These are phyloP conservation scores for Melinopterus prodromus DNA, from an alignment of 2,888 invertebrate species.

Conservation along the genomic window DNA sequence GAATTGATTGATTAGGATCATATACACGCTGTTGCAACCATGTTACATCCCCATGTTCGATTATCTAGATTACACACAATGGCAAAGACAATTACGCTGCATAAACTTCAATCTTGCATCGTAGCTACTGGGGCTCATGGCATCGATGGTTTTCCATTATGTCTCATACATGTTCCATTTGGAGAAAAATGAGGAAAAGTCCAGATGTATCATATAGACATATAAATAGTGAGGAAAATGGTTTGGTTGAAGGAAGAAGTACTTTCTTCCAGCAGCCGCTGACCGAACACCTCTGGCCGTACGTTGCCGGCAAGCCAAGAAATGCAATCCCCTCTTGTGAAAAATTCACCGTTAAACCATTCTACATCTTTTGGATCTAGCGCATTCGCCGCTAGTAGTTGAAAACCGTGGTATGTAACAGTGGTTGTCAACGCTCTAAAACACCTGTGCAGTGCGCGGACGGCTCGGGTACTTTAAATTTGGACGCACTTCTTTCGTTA, in stretches of 20 bases:
- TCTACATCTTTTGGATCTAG: neutral
- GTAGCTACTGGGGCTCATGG: no score
- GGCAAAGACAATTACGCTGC: neutral
- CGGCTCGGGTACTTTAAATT: neutral
- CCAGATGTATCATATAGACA: neutral
- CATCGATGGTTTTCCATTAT: no score
- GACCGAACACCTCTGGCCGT: neutral
- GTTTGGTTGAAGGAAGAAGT: neutral
- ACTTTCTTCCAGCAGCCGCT: neutral
- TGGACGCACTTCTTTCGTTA: neutral
- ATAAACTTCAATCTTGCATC: neutral
- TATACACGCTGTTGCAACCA: neutral
- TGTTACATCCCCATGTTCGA: neutral
- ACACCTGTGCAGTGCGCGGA: neutral
- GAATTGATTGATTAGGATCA: neutral
- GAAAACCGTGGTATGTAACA: neutral
- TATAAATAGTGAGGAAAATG: neutral
- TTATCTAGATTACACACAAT: neutral
- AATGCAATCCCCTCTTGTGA: neutral
- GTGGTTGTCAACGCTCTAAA: neutral
- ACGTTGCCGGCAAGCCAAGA: neutral
- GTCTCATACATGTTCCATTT: no score
- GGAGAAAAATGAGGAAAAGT: neutral
- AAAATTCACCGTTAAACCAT: neutral
- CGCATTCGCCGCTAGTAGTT: neutral